Conservation (phyloP, 2,888 invertebrate genomes). For the Norana najaformis region DNA sequence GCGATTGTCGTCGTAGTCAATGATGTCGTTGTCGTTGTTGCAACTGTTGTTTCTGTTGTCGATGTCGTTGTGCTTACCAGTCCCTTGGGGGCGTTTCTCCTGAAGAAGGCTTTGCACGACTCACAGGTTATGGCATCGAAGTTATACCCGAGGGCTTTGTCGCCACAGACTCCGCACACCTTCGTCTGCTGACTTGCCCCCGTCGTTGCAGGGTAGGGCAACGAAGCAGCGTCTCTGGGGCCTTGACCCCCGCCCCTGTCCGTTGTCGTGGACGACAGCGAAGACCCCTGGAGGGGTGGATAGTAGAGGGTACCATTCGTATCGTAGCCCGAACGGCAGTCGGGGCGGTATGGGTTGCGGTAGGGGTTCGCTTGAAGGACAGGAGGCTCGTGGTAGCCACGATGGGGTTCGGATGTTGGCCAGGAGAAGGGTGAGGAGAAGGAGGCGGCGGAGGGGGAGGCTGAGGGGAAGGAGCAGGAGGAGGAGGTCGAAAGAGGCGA, state of each 20-base stretch:
- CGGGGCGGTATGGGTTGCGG: neutral
- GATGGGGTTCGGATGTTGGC: neutral
- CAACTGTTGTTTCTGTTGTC: neutral
- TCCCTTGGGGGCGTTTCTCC: slow-evolving; percentile 63
- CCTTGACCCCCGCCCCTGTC: neutral
- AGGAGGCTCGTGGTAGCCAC: neutral
- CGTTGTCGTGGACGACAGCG: neutral
- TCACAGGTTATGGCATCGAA: slow-evolving; percentile 63
- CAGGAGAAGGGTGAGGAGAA: neutral
- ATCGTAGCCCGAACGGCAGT: neutral
- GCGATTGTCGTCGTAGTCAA: too few species aligned
- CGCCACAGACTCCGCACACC: slow-evolving; percentile 62
- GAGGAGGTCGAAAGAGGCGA: slow-evolving; percentile 50
- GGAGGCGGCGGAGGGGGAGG: neutral
- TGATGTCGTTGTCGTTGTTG: too few species aligned
- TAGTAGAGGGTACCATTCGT: neutral
- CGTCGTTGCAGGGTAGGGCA: neutral
- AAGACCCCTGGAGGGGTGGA: neutral
- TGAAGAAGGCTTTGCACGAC: slow-evolving; percentile 63
- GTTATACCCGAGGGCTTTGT: slow-evolving; percentile 62
- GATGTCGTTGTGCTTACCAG: slow-evolving; percentile 52
- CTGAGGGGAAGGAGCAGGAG: slow-evolving; percentile 55
- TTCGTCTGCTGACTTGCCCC: slow-evolving; percentile 48
- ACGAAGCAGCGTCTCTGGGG: neutral
- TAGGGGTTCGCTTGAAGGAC: neutral